Percentiles rank a stretch among this genome's conserved stretches.
These are phyloP conservation scores for Cryptophagus acutangulus DNA, from an alignment of 2,888 invertebrate genomes.

Conservation along the genomic window DNA sequence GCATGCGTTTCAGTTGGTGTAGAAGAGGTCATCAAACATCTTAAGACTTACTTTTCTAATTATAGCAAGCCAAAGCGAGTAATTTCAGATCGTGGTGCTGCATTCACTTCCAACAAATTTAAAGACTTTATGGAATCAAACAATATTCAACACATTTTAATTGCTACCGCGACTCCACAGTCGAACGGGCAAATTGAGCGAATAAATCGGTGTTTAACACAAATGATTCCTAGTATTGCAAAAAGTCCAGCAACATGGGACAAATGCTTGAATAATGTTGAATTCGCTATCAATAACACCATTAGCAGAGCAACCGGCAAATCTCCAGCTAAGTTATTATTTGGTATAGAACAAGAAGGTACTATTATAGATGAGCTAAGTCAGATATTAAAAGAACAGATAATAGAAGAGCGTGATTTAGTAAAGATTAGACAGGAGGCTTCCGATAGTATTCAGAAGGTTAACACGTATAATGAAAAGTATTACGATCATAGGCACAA, in stretches of 20 bases:
- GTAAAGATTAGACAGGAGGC: slow-evolving; percentile 6
- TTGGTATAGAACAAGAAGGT: slow-evolving; percentile 30
- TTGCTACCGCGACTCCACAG: slow-evolving; percentile 20
- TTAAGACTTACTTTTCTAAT: slow-evolving; percentile 5
- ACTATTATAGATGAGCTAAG: slow-evolving; percentile 21
- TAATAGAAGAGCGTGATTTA: slow-evolving; percentile 6
- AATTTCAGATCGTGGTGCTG: slow-evolving; percentile 22
- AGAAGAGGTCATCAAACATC: slow-evolving; percentile 7
- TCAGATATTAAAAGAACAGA: too few species aligned
- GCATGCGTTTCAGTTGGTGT: not conserved
- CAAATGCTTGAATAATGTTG: slow-evolving; percentile 19
- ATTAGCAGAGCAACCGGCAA: slow-evolving; percentile 28
- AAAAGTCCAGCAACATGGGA: slow-evolving; percentile 18
- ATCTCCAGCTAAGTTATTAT: slow-evolving; percentile 29
- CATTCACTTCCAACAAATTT: slow-evolving; percentile 18
- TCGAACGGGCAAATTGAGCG: slow-evolving; percentile 25
- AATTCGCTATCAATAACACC: slow-evolving; percentile 27
- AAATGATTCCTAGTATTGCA: slow-evolving; percentile 16
- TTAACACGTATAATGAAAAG: not conserved
- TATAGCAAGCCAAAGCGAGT: slow-evolving; percentile 18
- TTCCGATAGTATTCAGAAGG: not conserved
- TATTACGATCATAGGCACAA: slow-evolving; percentile 19
- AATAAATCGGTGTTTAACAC: slow-evolving; percentile 19
- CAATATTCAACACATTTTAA: slow-evolving; percentile 16
- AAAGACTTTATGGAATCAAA: slow-evolving; percentile 15